Percentiles rank a stretch among this genome's conserved stretches.
These are phyloP conservation scores for Drosophila malerkotliana DNA, from an alignment of 1,140 invertebrate genomes.

Conservation along the genomic window DNA sequence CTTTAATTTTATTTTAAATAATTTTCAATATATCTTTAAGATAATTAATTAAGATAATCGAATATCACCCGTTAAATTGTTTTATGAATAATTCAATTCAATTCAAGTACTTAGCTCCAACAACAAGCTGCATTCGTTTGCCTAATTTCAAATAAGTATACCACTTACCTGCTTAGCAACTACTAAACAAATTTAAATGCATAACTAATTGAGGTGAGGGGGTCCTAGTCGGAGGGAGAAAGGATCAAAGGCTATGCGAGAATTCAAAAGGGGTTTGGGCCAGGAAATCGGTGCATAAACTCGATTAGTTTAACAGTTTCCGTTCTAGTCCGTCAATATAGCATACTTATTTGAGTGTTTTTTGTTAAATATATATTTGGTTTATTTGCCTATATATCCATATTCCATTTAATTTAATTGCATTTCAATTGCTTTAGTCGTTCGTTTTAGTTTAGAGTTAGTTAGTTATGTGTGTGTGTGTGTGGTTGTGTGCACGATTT, in stretches of 20 bases:
- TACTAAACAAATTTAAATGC: constrained; percentile 58
- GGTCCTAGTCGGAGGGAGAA: not conserved
- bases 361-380: constrained; percentile 7
- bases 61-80: constrained; percentile 78
- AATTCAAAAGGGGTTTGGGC: constrained; percentile 2
- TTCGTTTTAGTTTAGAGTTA: constrained; percentile 21
- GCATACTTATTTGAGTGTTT: constrained; percentile 35
- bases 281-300: constrained; percentile 42
- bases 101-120: constrained; percentile 40
- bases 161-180: constrained; percentile 74
- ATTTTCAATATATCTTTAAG: constrained; percentile 54
- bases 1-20: constrained; percentile 10
- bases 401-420: constrained; percentile 43
- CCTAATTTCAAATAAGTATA: constrained; percentile 66
- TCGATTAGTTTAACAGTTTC: constrained; percentile 14
- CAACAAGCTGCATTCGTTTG: constrained; percentile 9
- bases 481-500: constrained; percentile 11
- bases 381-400: constrained; percentile 14
- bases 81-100: constrained; percentile 69
- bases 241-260: not conserved
- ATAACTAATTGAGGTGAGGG: constrained; percentile 47
- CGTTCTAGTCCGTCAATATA: constrained; percentile 32
- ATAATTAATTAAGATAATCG: constrained; percentile 67
- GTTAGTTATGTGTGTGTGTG: constrained; percentile 1
- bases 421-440: constrained; percentile 38